Evolutionary conservation across 2,113 vertebrate genomes (phyloP).

Genomic region (Triplophysa rosa): DNA sequence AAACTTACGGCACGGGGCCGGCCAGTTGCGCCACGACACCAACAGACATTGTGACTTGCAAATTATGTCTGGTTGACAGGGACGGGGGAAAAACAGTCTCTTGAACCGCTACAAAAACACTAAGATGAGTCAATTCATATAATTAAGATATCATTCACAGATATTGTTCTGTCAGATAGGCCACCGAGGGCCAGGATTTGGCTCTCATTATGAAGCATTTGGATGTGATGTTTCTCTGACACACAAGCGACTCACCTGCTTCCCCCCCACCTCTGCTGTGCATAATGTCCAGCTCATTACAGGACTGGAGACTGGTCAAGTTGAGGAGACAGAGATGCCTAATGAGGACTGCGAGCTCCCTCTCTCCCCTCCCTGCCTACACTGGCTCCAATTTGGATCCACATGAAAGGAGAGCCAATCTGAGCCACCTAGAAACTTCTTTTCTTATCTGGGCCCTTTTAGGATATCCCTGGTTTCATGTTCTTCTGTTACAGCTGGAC

Average conservation of each 20-base stretch:
- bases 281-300: slow-evolving; percentile 60
- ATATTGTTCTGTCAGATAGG: slow-evolving; percentile 45
- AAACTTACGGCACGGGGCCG: not conserved
- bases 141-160: slow-evolving; percentile 51
- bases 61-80: slow-evolving; percentile 48
- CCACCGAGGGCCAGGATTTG: slow-evolving; percentile 35
- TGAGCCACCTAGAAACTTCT: slow-evolving; percentile 41
- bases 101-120: slow-evolving; percentile 51
- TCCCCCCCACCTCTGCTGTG: slow-evolving; percentile 33
- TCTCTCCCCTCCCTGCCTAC: slow-evolving; percentile 26
- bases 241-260: slow-evolving; percentile 45
- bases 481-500: slow-evolving; percentile 23
- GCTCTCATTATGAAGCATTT: slow-evolving; percentile 52
- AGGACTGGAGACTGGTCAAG: slow-evolving; percentile 45
- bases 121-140: slow-evolving; percentile 58
- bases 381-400: slow-evolving; percentile 47
- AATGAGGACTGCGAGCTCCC: slow-evolving; percentile 51
- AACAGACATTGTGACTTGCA: slow-evolving; percentile 15
- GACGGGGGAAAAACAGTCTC: slow-evolving; percentile 46
- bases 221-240: slow-evolving; percentile 49
- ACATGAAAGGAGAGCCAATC: slow-evolving; percentile 51
- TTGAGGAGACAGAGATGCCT: slow-evolving; percentile 41
- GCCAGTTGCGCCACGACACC: not conserved
- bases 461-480: slow-evolving; percentile 45
- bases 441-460: slow-evolving; percentile 37